Conservation (phyloP, 2,888 invertebrate genomes). For the Germaria angustata region DNA sequence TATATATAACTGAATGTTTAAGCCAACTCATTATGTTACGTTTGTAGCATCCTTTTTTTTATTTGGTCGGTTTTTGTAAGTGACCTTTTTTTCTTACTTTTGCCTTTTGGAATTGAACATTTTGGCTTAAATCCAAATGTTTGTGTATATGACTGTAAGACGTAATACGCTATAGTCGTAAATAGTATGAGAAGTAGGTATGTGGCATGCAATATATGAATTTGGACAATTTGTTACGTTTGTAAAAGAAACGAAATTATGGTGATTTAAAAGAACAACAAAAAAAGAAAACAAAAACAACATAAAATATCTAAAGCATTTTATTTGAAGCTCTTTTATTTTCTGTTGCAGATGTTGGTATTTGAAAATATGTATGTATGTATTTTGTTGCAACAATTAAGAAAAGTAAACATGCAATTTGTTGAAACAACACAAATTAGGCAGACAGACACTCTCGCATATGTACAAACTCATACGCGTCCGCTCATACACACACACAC, state of each 20-base stretch:
- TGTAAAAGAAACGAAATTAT: conserved; percentile 41
- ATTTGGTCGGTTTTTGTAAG: not conserved
- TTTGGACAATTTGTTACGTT: conserved; percentile 61
- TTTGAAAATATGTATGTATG: too few relatives aligned
- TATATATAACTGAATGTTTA: not conserved
- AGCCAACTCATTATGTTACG: not conserved
- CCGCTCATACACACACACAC: not conserved
- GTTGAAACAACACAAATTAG: conserved; percentile 51
- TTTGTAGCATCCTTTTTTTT: conserved; percentile 5
- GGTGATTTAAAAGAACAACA: too few relatives aligned
- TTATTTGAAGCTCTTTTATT: conserved; percentile 9
- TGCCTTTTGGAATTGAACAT: conserved; percentile 10
- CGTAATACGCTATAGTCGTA: not conserved
- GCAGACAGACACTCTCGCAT: not conserved
- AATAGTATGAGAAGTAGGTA: conserved; percentile 15
- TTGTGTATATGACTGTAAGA: conserved; percentile 42
- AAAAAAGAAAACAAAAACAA: conserved; percentile 12
- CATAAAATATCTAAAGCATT: conserved; percentile 40
- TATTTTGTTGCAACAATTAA: conserved; percentile 64
- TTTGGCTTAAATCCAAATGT: conserved; percentile 57
- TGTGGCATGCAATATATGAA: conserved; percentile 60
- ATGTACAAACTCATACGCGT: not conserved
- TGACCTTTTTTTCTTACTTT: conserved; percentile 35
- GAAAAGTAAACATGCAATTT: conserved; percentile 66
- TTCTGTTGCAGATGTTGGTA: conserved; percentile 1